These are phyloP conservation scores for Amblyopsis hoosieri DNA, from an alignment of 2,797 vertebrate genomes.

Conservation along the genomic window DNA sequence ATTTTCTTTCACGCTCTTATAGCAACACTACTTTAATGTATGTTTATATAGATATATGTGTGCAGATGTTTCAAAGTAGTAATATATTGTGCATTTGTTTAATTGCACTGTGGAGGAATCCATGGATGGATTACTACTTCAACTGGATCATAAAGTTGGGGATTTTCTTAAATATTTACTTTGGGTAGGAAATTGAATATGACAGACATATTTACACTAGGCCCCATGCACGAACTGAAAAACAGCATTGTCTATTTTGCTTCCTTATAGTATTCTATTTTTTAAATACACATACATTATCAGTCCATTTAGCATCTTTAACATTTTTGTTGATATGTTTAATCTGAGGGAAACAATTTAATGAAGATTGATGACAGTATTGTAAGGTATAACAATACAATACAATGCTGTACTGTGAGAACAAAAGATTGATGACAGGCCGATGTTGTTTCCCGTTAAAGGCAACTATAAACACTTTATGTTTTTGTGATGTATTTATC, in stretches of 20 bases:
- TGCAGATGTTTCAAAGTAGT: conserved; percentile 60
- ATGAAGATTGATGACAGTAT: not conserved
- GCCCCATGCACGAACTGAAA: conserved; percentile 28
- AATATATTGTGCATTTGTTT: conserved; percentile 63
- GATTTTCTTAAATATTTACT: conserved; percentile 54
- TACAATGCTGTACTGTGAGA: too few species aligned
- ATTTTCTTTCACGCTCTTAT: conserved; percentile 8
- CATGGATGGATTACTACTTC: conserved; percentile 53
- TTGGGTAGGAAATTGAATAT: conserved; percentile 60
- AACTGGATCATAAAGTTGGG: conserved; percentile 56
- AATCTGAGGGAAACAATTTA: not conserved
- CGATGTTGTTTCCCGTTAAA: too few species aligned
- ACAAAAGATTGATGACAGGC: too few species aligned
- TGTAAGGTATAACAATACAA: too few species aligned
- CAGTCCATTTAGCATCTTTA: not conserved
- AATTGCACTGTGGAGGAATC: conserved; percentile 60
- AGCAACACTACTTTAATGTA: conserved; percentile 25
- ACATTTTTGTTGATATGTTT: not conserved
- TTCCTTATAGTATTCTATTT: conserved; percentile 11
- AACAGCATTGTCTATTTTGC: conserved; percentile 47
- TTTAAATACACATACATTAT: conserved; percentile 6
- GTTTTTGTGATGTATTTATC: too few species aligned
- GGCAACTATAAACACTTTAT: too few species aligned
- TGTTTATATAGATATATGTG: conserved; percentile 34
- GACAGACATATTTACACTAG: conserved; percentile 56